A percentile compares a stretch with the other conserved stretches of the same genome.
These are phyloP conservation scores for Chrysopilus asiliformis DNA, from an alignment of 2,888 invertebrate species.

Conservation along the genomic window DNA sequence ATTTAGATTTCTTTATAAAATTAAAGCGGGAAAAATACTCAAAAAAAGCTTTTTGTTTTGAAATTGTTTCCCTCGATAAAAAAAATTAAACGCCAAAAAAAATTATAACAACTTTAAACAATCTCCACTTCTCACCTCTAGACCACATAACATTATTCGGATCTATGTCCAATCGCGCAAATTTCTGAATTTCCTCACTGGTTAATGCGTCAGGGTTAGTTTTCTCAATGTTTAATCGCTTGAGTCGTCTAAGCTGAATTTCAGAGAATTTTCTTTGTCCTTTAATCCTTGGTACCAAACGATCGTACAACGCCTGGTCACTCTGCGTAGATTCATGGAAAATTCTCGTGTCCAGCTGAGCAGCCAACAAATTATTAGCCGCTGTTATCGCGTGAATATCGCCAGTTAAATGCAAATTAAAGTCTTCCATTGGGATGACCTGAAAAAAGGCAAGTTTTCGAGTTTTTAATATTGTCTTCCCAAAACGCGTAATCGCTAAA, in stretches of 20 bases:
- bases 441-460: too few species aligned
- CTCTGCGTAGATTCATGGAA: conserved; percentile 93
- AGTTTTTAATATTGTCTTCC: not conserved
- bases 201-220: conserved; percentile 71
- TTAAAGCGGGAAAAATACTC: not conserved
- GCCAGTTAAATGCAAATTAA: conserved; percentile 94
- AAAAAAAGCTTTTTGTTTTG: not conserved
- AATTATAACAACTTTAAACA: too few species aligned
- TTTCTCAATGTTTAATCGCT: conserved; percentile 67
- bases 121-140: conserved; percentile 49
- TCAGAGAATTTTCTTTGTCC: conserved; percentile 71
- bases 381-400: conserved; percentile 98
- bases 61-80: not conserved
- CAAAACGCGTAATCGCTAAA: too few species aligned
- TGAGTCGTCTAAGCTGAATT: conserved; percentile 66
- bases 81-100: conserved; percentile 1
- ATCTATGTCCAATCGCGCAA: conserved; percentile 85
- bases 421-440: conserved; percentile 99
- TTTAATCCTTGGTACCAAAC: conserved; percentile 75
- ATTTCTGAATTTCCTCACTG: conserved; percentile 60
- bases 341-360: conserved; percentile 90
- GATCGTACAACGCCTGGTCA: conserved; percentile 69
- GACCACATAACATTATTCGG: conserved; percentile 83
- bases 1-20: not conserved
- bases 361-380: conserved; percentile 94